Percentiles rank a stretch among this genome's conserved stretches.
These are phyloP conservation scores for Sepioteuthis lessoniana DNA, from an alignment of 2,888 invertebrate genomes.

Conservation along the genomic window DNA sequence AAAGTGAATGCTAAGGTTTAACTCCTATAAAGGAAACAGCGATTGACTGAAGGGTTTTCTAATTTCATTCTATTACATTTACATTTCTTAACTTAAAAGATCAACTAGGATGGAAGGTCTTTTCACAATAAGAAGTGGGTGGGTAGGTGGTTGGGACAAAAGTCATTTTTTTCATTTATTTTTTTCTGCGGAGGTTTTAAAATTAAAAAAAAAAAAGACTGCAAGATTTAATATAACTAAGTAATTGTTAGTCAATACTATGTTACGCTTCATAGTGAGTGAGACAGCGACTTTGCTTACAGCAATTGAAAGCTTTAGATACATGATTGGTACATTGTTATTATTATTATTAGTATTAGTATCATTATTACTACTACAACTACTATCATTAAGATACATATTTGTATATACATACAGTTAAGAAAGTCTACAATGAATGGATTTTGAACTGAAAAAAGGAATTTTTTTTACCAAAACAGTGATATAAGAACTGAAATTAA, in stretches of 20 bases:
- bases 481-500: neutral
- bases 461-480: neutral
- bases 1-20: neutral
- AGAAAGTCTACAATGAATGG: neutral
- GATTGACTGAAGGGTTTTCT: neutral
- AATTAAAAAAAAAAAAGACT: neutral
- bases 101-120: neutral
- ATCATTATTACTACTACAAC: neutral
- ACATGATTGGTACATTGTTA: neutral
- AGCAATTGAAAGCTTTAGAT: neutral
- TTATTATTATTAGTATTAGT: neutral
- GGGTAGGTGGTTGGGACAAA: too few species aligned
- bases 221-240: neutral
- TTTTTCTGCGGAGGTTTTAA: too few species aligned
- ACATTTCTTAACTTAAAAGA: neutral
- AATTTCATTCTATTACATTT: neutral
- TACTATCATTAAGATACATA: neutral
- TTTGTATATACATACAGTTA: neutral
- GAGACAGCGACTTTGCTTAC: slow-evolving; percentile 42
- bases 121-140: neutral
- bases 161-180: too few species aligned
- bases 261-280: slow-evolving; percentile 38
- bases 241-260: neutral
- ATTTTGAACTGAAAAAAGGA: neutral
- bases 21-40: neutral